phyloP scores from a whole-genome alignment of 2,888 invertebrate species.

The Eupsilia transversa region DNA sequence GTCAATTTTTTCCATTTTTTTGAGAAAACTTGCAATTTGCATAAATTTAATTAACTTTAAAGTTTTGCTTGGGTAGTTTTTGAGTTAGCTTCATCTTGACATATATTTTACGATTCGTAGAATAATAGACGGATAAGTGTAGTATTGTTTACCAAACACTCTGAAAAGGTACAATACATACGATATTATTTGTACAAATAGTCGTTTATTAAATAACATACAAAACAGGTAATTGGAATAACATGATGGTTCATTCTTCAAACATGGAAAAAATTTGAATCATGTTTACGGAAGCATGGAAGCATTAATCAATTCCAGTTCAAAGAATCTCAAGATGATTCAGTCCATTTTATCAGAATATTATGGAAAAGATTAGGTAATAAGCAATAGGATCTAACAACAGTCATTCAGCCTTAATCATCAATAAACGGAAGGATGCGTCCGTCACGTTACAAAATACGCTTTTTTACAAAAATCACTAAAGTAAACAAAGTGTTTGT shows the following conservation, averaged over 20 bases:
- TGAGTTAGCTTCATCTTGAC: too few species aligned
- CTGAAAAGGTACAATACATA: constrained; percentile 1
- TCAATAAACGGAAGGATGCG: constrained; percentile 69
- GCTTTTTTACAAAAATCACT: constrained; percentile 64
- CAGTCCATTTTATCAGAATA: constrained; percentile 3
- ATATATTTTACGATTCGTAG: neutral
- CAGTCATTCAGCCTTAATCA: constrained; percentile 63
- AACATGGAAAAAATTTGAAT: constrained; percentile 18
- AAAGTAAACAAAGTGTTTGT: constrained; percentile 71
- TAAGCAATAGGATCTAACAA: constrained; percentile 26
- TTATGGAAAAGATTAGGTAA: neutral
- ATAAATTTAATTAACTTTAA: too few species aligned
- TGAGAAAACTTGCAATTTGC: too few species aligned
- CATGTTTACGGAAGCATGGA: constrained; percentile 39
- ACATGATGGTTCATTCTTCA: constrained; percentile 13
- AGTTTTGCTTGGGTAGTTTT: too few species aligned
- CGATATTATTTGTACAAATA: constrained; percentile 13
- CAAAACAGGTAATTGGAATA: constrained; percentile 3
- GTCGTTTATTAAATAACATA: neutral
- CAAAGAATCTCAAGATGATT: constrained; percentile 27
- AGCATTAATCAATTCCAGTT: constrained; percentile 26
- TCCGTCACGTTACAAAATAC: constrained; percentile 59
- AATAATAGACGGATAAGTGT: neutral
- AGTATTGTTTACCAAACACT: constrained; percentile 7
- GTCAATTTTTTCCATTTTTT: too few species aligned